Base-by-base conservation (phyloP, 2,888 invertebrate genomes). In the Dione juno region DNA sequence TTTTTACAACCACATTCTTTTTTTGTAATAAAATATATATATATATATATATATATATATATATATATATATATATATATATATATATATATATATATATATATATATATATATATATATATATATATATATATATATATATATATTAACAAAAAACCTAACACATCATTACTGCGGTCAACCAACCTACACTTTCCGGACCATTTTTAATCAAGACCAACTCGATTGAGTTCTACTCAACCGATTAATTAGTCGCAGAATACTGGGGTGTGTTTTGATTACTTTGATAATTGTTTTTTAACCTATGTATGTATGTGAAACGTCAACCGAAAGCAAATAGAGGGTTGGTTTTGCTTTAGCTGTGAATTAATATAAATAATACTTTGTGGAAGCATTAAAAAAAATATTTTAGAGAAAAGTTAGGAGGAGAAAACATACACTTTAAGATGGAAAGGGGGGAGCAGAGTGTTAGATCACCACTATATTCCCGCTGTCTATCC, bases 181-280 rank as follows among this genome's bases (percentile, higher is more conserved):
- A 78, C 77, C 80, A 82, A 77, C 70, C 81, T 68, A 68, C 54
- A 81, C 79, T 80, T 87, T 90, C 87, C 90, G 87, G 84, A 71
- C 84, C 82, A 90, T 91, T 92, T 92, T 91, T 91, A 90, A 90
- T 89, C 86, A 89, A 88, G 85, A 83, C 81, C 78, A 82, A 80
- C 79, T 74, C 74, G 76, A 90, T 89, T 89, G 88, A 87, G 85
- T 87, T 76, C 82, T 83, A 84, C 77, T 86, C 88, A 83, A 79
- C 86, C 90, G 90, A 82, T 78, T 88, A 92, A 92, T 92, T 89
- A 90, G 91, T 89, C 87, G 88, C 87, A 84, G 81, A 78, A 78
- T 81, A 84, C 81, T 76, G 74, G 50, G 89, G 85, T 79, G 80
- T 57, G 82, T 79, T 86, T 85, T 87, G 86, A 89, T 88, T 87